Evolutionary conservation across 2,888 invertebrate species (phyloP).

Genomic region (Lasioglossum vierecki): DNA sequence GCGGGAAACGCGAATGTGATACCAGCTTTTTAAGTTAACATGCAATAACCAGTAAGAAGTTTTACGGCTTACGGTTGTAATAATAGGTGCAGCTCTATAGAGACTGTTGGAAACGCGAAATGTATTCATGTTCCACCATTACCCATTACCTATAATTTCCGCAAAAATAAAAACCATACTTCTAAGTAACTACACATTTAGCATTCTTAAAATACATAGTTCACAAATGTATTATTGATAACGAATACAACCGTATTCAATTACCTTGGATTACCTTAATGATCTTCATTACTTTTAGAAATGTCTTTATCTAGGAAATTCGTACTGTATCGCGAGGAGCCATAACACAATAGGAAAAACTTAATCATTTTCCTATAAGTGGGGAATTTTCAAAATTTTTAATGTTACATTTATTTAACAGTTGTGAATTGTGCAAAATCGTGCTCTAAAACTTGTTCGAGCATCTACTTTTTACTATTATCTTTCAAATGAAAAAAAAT

Average conservation of each 20-base stretch:
- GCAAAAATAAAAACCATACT: neutral
- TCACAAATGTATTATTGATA: neutral
- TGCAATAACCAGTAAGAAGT: conserved; percentile 6
- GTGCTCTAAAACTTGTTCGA: too few relatives aligned
- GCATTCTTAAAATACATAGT: neutral
- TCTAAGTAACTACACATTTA: neutral
- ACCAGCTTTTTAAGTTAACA: conserved; percentile 17
- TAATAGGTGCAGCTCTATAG: neutral
- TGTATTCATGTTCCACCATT: neutral
- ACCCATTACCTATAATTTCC: neutral
- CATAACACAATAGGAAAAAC: too few relatives aligned
- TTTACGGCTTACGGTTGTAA: conserved; percentile 10
- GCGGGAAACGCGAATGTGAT: neutral
- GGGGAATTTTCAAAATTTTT: too few relatives aligned
- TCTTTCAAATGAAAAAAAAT: too few relatives aligned
- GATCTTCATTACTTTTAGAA: neutral
- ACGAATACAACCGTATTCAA: neutral
- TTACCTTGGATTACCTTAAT: neutral
- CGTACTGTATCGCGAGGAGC: too few relatives aligned
- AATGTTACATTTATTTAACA: too few relatives aligned
- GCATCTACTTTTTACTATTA: too few relatives aligned
- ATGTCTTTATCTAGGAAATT: neutral
- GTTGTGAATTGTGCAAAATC: too few relatives aligned
- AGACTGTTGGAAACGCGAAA: neutral
- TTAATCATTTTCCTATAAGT: neutral